Evolutionary conservation across 64 coral and sea anemone genomes (phyloP).

Genomic region (Stichodactyla helianthus): DNA sequence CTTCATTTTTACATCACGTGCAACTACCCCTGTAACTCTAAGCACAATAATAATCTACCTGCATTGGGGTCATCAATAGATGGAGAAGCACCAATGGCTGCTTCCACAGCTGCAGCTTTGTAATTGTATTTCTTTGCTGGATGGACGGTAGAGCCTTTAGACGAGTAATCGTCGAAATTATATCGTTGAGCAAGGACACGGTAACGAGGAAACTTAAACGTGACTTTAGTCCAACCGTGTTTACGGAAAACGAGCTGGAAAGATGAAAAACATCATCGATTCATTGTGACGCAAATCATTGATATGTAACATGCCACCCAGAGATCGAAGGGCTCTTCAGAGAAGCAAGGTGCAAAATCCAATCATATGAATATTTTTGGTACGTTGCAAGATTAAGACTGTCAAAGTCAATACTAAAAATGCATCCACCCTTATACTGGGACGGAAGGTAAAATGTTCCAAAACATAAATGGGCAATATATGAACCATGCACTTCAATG

Average conservation of each 20-base stretch:
- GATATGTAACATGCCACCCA: too few species aligned
- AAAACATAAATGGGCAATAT: too few species aligned
- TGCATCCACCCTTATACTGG: too few species aligned
- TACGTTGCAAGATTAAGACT: too few species aligned
- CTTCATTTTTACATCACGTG: too few species aligned
- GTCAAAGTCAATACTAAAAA: too few species aligned
- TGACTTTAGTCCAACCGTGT: slow-evolving; percentile 94
- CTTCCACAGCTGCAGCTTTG: slow-evolving; percentile 61
- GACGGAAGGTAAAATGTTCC: too few species aligned
- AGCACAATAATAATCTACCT: background rate
- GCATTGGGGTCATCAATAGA: background rate
- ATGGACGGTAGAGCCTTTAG: slow-evolving; percentile 95
- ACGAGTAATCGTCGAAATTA: slow-evolving; percentile 98
- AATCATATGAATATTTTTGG: too few species aligned
- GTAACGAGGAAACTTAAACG: slow-evolving; percentile 89
- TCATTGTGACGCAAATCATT: background rate
- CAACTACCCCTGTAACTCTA: too few species aligned
- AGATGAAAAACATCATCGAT: background rate
- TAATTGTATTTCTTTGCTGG: slow-evolving; percentile 91
- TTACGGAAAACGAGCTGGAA: slow-evolving; percentile 90
- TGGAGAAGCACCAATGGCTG: slow-evolving; percentile 27
- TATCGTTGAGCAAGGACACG: slow-evolving; percentile 75
- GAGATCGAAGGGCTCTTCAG: too few species aligned
- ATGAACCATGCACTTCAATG: too few species aligned
- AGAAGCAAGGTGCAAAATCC: too few species aligned